Evolutionary conservation across 1,140 invertebrate genomes (phyloP).

Genomic region (Eurosta solidaginis): DNA sequence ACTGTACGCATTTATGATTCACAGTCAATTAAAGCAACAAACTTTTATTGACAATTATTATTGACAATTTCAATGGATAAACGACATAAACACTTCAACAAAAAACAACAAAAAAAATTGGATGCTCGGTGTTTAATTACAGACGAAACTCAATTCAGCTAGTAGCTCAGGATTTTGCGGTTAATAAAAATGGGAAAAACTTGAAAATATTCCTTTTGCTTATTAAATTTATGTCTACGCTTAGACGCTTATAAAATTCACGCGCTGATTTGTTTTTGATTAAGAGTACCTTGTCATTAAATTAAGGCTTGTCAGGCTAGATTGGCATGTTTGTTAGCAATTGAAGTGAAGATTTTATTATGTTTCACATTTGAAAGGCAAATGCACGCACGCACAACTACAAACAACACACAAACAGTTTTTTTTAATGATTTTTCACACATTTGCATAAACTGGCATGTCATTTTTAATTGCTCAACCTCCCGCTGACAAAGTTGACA

Average conservation of each 20-base stretch:
- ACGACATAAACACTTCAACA: background rate
- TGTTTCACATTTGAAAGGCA: too few species aligned
- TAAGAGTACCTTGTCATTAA: background rate
- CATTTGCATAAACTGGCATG: conserved; percentile 27
- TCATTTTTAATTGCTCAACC: conserved; percentile 26
- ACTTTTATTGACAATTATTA: background rate
- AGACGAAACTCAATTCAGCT: too few species aligned
- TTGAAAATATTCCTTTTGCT: too few species aligned
- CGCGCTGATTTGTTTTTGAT: conserved; percentile 3
- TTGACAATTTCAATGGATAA: background rate
- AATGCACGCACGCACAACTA: too few species aligned
- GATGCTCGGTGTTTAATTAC: too few species aligned
- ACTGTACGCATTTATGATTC: background rate
- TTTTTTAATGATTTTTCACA: background rate
- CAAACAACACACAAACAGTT: too few species aligned
- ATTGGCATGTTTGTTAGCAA: conserved; percentile 6
- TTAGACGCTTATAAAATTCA: conserved; percentile 22
- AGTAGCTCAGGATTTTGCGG: too few species aligned
- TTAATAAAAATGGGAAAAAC: too few species aligned
- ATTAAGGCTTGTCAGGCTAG: background rate
- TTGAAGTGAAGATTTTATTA: conserved; percentile 7
- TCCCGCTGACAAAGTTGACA: conserved; percentile 21
- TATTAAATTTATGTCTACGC: too few species aligned
- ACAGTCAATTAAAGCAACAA: conserved; percentile 6
- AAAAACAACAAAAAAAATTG: background rate